Base-by-base conservation (phyloP, 2,113 vertebrate species). In the Gnathonemus longibarbis region DNA sequence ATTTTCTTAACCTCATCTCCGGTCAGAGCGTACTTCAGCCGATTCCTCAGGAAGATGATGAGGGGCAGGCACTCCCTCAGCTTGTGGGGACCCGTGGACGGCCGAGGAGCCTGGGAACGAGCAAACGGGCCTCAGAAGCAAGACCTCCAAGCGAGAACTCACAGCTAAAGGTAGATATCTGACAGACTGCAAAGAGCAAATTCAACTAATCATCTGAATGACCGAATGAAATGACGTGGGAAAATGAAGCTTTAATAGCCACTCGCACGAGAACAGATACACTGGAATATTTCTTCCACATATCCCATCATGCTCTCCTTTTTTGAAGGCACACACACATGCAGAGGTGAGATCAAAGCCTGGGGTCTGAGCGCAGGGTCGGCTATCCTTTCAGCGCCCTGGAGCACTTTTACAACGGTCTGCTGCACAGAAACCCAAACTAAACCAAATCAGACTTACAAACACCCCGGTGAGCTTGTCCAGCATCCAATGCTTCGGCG, bases 1-100 rank as follows among this genome's bases (percentile, higher is more conserved):
- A 99, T 99, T 94, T 99, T 99, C 95, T 99, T 99, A 45, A 99
- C 98, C 91, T 99, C 98, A 0, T 99, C 98, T 62, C 98, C 98
- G 0, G 98, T 99, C 91, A 99, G 94, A 45, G 98, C 98, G 9
- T 99, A 99, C 94, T 99, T 99, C 89, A 99, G 97, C 9, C 98
- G 96, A 93, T 99, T 99, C 93, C 98, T 97, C 92, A 99, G 96
- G 93, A 99, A 99, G 94, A 99, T 99, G 94, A 99, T 98, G 91
- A 99, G 98, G 3, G 98, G 98, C 90, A 99, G 97, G 94, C 98
- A 99, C 92, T 99, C 98, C 92, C 98, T 96, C 94, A 99, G 96
- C 92, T 99, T 99, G 95, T 99, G 98, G 89, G 98, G 98, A 91
- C 98, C 98, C 35, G 98, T 99, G 35, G 98, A 99, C 0, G 98